Evolutionary conservation across 2,888 invertebrate genomes (phyloP).

Genomic region (Galeopsomyia nigrocyanea): DNA sequence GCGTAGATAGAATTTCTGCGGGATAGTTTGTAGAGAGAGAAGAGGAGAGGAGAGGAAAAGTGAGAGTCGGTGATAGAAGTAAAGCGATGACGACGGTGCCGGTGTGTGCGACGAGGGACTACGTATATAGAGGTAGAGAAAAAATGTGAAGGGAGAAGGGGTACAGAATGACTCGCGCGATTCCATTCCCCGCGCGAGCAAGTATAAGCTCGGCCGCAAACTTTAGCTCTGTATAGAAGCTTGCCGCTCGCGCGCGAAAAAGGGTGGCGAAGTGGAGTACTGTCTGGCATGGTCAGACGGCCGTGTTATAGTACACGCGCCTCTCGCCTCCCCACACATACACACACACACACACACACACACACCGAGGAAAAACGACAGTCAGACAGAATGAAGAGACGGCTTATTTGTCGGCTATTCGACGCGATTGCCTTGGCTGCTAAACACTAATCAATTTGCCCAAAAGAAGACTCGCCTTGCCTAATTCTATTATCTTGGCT

Average conservation of each 20-base stretch:
- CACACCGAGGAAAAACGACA: constrained; percentile 9
- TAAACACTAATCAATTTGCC: constrained; percentile 39
- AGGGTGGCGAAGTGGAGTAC: constrained; percentile 50
- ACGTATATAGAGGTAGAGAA: constrained; percentile 11
- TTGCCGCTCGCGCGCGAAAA: constrained; percentile 25
- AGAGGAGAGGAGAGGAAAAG: constrained; percentile 13
- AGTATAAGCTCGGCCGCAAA: constrained; percentile 27
- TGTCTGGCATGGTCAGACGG: constrained; percentile 52
- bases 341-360: neutral
- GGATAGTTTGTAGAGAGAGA: constrained; percentile 11
- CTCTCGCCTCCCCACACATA: neutral
- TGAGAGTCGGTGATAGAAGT: constrained; percentile 27
- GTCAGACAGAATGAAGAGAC: constrained; percentile 28
- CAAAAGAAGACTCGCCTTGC: neutral
- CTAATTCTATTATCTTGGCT: constrained; percentile 1
- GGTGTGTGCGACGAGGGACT: neutral
- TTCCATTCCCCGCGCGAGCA: constrained; percentile 30
- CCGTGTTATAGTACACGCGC: constrained; percentile 24
- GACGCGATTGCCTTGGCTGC: neutral
- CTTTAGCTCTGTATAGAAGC: constrained; percentile 16
- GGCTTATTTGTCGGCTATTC: constrained; percentile 32
- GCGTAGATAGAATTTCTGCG: constrained; percentile 36
- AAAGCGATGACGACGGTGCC: neutral
- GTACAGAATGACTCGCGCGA: constrained; percentile 34
- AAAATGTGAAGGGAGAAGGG: neutral